Evolutionary conservation across 2,888 invertebrate genomes (phyloP).

Genomic region (Polietes domitor): DNA sequence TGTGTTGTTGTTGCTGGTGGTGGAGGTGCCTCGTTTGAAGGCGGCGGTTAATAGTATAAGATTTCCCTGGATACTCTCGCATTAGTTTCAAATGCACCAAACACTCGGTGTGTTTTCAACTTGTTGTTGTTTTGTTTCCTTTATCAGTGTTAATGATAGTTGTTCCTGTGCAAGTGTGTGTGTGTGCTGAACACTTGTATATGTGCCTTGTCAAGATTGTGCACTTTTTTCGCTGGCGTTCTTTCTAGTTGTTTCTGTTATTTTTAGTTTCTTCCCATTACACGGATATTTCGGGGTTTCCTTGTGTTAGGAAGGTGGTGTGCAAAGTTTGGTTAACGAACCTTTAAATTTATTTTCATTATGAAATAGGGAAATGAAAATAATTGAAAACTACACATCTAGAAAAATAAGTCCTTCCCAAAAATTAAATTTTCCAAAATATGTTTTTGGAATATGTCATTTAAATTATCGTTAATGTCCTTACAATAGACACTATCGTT

Average conservation of each 20-base stretch:
- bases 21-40: constrained; percentile 43
- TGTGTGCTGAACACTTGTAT: neutral
- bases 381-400: too few relatives aligned
- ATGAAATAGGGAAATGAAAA: too few relatives aligned
- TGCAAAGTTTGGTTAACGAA: neutral
- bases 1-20: constrained; percentile 20
- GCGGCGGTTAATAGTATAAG: constrained; percentile 59
- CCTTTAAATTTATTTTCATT: too few relatives aligned
- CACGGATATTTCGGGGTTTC: constrained; percentile 47
- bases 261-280: constrained; percentile 29
- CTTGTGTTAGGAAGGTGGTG: constrained; percentile 1
- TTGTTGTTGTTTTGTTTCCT: neutral
- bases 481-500: too few relatives aligned
- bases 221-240: constrained; percentile 29
- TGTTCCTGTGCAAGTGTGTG: constrained; percentile 19
- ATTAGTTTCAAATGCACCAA: constrained; percentile 59
- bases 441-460: too few relatives aligned
- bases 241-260: neutral
- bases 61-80: constrained; percentile 61
- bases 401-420: too few relatives aligned
- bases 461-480: too few relatives aligned
- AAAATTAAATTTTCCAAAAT: too few relatives aligned
- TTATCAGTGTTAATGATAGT: constrained; percentile 63
- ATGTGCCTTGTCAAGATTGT: constrained; percentile 18
- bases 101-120: constrained; percentile 36